Conservation (phyloP, 1,140 invertebrate species). For the Trialeurodes vaporariorum region DNA sequence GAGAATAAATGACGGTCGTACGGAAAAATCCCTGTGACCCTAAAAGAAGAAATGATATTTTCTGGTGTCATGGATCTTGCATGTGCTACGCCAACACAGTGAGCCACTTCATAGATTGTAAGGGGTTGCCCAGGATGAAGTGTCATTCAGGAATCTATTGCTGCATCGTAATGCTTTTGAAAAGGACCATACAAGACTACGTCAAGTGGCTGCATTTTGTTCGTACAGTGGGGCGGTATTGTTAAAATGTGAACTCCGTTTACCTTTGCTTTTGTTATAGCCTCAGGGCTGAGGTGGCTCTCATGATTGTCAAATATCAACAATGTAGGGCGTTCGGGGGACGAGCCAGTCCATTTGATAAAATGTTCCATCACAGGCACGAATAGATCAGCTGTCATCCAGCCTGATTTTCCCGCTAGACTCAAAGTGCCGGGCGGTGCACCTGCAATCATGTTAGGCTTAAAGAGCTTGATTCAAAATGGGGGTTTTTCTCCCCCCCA, state of each 20-base stretch:
- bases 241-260: constrained; percentile 31
- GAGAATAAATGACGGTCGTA: constrained; percentile 30
- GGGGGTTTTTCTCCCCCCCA: too few relatives aligned
- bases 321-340: constrained; percentile 6
- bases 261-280: constrained; percentile 23
- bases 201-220: constrained; percentile 39
- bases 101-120: constrained; percentile 30
- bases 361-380: constrained; percentile 32
- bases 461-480: too few relatives aligned
- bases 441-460: constrained; percentile 27
- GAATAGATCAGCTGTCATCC: constrained; percentile 37
- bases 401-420: constrained; percentile 34
- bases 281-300: constrained; percentile 24
- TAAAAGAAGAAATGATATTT: constrained; percentile 31
- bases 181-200: constrained; percentile 32
- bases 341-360: constrained; percentile 24
- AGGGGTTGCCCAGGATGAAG: constrained; percentile 26
- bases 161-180: constrained; percentile 24
- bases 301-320: constrained; percentile 24
- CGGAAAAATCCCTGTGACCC: constrained; percentile 28
- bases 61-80: constrained; percentile 25
- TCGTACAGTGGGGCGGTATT: constrained; percentile 33
- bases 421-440: constrained; percentile 34
- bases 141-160: constrained; percentile 27
- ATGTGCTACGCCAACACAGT: constrained; percentile 23